A percentile compares a stretch with the other conserved stretches of the same genome.
Evolutionary conservation across 2,113 vertebrate species (phyloP).

Genomic region (Phasianus colchicus): DNA sequence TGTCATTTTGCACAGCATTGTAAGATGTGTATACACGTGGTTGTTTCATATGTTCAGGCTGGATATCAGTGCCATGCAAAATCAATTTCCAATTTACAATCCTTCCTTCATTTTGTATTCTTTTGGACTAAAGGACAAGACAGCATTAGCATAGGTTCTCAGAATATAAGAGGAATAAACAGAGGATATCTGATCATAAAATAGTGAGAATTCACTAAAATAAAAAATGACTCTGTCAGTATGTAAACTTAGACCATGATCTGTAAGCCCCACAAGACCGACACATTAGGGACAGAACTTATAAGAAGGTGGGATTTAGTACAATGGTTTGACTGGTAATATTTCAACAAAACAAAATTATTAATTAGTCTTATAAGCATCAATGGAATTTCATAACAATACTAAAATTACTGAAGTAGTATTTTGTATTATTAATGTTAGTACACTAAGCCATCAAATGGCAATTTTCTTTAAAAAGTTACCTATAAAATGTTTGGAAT

Average conservation of each 20-base stretch:
- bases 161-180: background rate
- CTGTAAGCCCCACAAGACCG: background rate
- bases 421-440: background rate
- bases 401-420: background rate
- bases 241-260: background rate
- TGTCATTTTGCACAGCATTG: slow-evolving; percentile 96
- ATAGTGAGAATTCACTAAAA: background rate
- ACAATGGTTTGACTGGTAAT: background rate
- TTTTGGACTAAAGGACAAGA: slow-evolving; percentile 84
- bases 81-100: slow-evolving; percentile 96
- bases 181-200: background rate
- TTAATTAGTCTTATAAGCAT: background rate
- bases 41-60: slow-evolving; percentile 91
- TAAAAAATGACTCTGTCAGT: background rate
- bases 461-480: background rate
- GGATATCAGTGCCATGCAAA: slow-evolving; percentile 91
- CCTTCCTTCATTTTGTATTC: slow-evolving; percentile 92
- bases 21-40: slow-evolving; percentile 93
- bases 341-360: background rate
- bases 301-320: background rate
- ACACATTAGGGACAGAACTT: background rate
- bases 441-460: background rate
- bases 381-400: background rate
- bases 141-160: background rate
- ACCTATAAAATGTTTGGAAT: background rate